Conservation (phyloP, 2,888 invertebrate genomes). For the Agriopis marginaria region DNA sequence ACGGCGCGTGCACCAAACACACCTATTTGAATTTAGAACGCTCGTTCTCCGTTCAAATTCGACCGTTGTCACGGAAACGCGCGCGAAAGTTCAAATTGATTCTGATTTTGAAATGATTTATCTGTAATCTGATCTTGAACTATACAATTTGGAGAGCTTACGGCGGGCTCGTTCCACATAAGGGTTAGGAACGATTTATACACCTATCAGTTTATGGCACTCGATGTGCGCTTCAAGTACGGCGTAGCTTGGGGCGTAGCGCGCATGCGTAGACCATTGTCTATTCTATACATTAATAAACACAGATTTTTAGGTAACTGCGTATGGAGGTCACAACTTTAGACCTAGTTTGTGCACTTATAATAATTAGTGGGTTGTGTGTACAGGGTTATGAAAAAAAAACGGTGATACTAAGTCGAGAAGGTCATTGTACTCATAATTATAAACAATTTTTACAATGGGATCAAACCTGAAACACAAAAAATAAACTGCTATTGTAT, state of each 20-base stretch:
- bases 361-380: too few relatives aligned
- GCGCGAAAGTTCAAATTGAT: slow-evolving; percentile 49
- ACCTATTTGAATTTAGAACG: slow-evolving; percentile 69
- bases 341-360: too few relatives aligned
- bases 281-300: too few relatives aligned
- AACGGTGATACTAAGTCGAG: too few relatives aligned
- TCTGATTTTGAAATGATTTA: slow-evolving; percentile 46
- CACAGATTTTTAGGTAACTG: too few relatives aligned
- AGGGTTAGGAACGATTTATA: slow-evolving; percentile 11
- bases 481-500: too few relatives aligned
- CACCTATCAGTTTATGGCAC: slow-evolving; percentile 8
- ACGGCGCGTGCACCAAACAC: slow-evolving; percentile 68
- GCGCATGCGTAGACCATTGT: too few relatives aligned
- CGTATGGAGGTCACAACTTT: too few relatives aligned
- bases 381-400: too few relatives aligned
- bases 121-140: slow-evolving; percentile 45
- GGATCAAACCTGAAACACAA: too few relatives aligned
- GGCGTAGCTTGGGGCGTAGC: slow-evolving; percentile 14
- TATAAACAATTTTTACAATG: too few relatives aligned
- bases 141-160: slow-evolving; percentile 43
- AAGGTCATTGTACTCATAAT: too few relatives aligned
- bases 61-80: slow-evolving; percentile 70
- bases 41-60: slow-evolving; percentile 65
- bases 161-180: slow-evolving; percentile 15
- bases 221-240: background rate